Evolutionary conservation across 1,140 invertebrate species (phyloP), one percentile per base, ranked within the genome.

Genomic region (Macrocentrus cingulum): DNA sequence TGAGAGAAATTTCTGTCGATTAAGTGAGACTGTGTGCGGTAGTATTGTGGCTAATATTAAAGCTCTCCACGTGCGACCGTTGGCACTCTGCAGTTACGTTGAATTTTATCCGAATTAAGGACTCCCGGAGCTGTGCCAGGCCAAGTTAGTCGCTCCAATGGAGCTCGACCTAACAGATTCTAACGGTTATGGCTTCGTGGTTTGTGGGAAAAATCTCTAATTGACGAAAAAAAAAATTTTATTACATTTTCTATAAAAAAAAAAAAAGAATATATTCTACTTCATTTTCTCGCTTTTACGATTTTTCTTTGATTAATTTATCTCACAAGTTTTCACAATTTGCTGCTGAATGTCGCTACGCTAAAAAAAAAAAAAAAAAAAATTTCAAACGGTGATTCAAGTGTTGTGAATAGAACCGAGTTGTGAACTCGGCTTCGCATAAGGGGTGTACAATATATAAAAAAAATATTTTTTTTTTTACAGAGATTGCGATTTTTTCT

Each of bases 91-190:
- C 39, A 39, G 52, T 56, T 56, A 61, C 52, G 59, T 56, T 51
- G 37, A 61, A 57, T 61, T 61, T 61, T 57, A 61, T 61, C 20
- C 55, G 54, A 52, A 61, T 61, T 56, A 61, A 61, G 60, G 52
- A 53, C 41, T 20, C 18, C 37, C 13, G 6, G 20, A n/a, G 34
- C n/a, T 23, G 9, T 6, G 16, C 41, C 15, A 22, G 16, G 22
- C 39, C 15, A 18, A 34, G 23, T 19, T 37, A 8, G 9, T 20
- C 16, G 5, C 16, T 42, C 20, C 56, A 63, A 65, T 61, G 63
- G 52, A 55, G 59, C 56, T 58, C 55, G 59, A 62, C 56, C 63
- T 70, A 70, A 70, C 67, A 69, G 68, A 71, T 71, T 71, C 67
- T 69, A 70, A 71, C 57, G 68, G 66, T 71, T 69, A 70, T 65